Evolutionary conservation across 2,888 invertebrate genomes (phyloP).

Genomic region (Synanthedon myopaeformis): DNA sequence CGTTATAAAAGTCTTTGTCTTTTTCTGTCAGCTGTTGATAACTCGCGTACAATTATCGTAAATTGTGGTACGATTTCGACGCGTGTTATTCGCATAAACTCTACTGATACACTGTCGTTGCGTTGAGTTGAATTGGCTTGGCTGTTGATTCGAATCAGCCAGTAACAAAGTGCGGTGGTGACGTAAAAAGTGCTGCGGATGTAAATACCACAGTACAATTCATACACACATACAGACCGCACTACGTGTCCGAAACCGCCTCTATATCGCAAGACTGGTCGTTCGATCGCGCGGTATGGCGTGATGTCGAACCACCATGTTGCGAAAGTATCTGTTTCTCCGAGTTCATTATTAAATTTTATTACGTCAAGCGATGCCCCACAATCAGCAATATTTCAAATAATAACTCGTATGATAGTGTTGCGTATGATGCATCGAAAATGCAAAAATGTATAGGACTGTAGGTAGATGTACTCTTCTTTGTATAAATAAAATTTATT

Average conservation of each 20-base stretch:
- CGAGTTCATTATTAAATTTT: not conserved
- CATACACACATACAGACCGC: not conserved
- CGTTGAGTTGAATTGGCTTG: slow-evolving; percentile 1
- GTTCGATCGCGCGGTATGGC: slow-evolving; percentile 55
- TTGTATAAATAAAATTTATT: too few relatives aligned
- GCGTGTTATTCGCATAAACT: slow-evolving; percentile 34
- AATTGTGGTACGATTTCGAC: slow-evolving; percentile 10
- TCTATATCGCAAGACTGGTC: not conserved
- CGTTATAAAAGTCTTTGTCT: not conserved
- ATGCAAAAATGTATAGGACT: too few relatives aligned
- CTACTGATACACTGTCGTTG: slow-evolving; percentile 34
- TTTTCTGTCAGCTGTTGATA: not conserved
- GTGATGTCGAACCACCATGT: slow-evolving; percentile 46
- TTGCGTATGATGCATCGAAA: too few relatives aligned
- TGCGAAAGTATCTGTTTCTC: slow-evolving; percentile 39
- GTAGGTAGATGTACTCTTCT: too few relatives aligned
- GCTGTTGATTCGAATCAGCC: slow-evolving; percentile 13
- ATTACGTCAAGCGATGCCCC: too few relatives aligned
- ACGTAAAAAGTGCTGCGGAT: slow-evolving; percentile 26
- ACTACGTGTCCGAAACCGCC: not conserved
- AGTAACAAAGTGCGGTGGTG: slow-evolving; percentile 24
- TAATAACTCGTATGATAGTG: too few relatives aligned
- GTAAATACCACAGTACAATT: slow-evolving; percentile 12
- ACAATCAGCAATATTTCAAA: too few relatives aligned
- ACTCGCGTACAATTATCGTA: not conserved